phyloP scores from a whole-genome alignment of 2,888 invertebrate species.

The Pediacus dermestoides region DNA sequence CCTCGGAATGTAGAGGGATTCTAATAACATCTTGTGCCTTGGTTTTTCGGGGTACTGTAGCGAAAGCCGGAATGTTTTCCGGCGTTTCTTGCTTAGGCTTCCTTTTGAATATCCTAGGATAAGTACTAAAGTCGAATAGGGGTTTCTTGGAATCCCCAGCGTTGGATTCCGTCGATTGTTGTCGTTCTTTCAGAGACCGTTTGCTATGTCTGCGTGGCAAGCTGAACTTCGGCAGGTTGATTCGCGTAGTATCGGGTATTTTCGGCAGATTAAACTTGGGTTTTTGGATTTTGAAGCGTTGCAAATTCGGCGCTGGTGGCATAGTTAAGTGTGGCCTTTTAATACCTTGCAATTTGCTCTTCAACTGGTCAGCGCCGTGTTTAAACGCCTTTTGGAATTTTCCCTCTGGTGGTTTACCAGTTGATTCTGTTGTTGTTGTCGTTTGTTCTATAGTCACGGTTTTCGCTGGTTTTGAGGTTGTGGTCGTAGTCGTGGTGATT shows the following conservation, averaged over 20 bases:
- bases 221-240: slow-evolving; percentile 57
- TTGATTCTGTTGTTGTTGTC: slow-evolving; percentile 51
- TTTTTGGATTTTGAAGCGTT: slow-evolving; percentile 47
- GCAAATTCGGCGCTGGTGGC: slow-evolving; percentile 57
- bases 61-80: slow-evolving; percentile 60
- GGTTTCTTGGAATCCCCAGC: slow-evolving; percentile 56
- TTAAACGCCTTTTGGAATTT: slow-evolving; percentile 28
- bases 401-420: slow-evolving; percentile 4
- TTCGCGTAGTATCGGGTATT: slow-evolving; percentile 60
- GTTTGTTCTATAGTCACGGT: slow-evolving; percentile 14
- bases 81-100: slow-evolving; percentile 21
- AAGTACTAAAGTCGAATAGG: slow-evolving; percentile 72
- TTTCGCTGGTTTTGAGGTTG: too few species aligned
- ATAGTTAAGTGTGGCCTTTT: slow-evolving; percentile 56
- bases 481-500: neutral
- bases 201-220: slow-evolving; percentile 49
- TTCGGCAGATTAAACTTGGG: slow-evolving; percentile 52
- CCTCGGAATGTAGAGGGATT: slow-evolving; percentile 45
- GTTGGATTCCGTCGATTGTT: slow-evolving; percentile 53
- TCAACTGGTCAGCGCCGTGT: slow-evolving; percentile 59
- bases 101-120: slow-evolving; percentile 64
- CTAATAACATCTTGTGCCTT: slow-evolving; percentile 33
- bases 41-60: slow-evolving; percentile 56
- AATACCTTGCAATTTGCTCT: slow-evolving; percentile 54
- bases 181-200: slow-evolving; percentile 43